These are phyloP conservation scores for Pterostichus niger DNA, from an alignment of 2,888 invertebrate genomes.

Conservation along the genomic window DNA sequence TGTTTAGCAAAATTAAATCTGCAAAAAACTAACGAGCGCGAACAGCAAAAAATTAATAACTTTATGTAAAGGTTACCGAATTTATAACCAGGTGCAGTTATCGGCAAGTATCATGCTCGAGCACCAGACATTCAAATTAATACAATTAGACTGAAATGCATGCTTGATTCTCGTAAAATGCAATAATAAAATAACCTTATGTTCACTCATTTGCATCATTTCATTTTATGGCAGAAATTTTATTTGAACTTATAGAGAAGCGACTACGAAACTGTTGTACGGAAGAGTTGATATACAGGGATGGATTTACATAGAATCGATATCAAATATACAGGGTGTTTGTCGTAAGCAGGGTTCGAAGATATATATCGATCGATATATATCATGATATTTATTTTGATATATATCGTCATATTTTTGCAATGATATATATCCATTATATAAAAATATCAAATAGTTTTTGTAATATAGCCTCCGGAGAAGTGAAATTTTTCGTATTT, in stretches of 20 bases:
- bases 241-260: slow-evolving; percentile 9
- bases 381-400: no score
- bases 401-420: no score
- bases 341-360: no score
- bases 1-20: slow-evolving; percentile 41
- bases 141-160: slow-evolving; percentile 37
- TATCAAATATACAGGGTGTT: no score
- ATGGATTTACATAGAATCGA: no score
- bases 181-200: slow-evolving; percentile 30
- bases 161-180: slow-evolving; percentile 12
- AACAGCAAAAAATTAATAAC: not conserved
- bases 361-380: no score
- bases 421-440: no score
- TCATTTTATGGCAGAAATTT: slow-evolving; percentile 33
- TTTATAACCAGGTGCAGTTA: not conserved
- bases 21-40: not conserved
- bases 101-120: not conserved
- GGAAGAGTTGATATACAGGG: no score
- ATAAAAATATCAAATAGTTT: no score
- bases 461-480: no score
- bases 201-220: slow-evolving; percentile 41
- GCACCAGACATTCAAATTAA: slow-evolving; percentile 31
- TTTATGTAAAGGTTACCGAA: not conserved
- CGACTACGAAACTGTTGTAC: no score
- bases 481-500: no score